Evolutionary conservation across 1,140 invertebrate genomes (phyloP), one percentile per base, ranked within the genome.

Genomic region (Dendroctonus valens): DNA sequence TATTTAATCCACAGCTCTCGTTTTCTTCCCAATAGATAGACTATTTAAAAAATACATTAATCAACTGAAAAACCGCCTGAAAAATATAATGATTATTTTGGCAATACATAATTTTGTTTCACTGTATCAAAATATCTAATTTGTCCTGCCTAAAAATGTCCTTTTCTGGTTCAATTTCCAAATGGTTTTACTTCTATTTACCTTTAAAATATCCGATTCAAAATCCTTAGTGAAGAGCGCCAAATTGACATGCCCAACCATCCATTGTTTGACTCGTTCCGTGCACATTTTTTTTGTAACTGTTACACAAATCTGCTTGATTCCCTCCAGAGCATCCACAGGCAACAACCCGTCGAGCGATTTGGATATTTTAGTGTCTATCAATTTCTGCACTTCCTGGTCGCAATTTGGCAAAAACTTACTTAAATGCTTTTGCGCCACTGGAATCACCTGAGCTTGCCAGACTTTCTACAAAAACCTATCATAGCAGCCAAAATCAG

Each of bases 181-280:
- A 26, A 26, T 26, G 26, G 26, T 26, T 26, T 26, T 26, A 26
- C 26, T 26, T 3, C 26, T 2, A 26, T 26, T 26, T 26, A 67
- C 59, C 52, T 68, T 70, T 48, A 67, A 55, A 42, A 71, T 12
- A 38, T 72, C 70, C 1, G 12, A 49, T 11, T 72, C 63, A n/a
- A 73, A 69, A 11, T 71, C 67, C 48, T 63, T 69, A n/a, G 44
- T 66, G 50, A 71, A 73, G 7, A 72, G 61, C 49, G 61, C 61
- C 7, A 58, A 41, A 50, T 60, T 76, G 3, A 78, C 66, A 59
- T 77, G 76, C 41, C 70, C 65, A 7, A 67, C 63, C 11, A 74
- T 58, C 77, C 77, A 79, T 53, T 77, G 72, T 41, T 67, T 60
- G 1, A 79, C 70, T 48, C 74, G 55, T 41, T 77, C 75, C 3